A percentile compares a stretch with the other conserved stretches of the same genome.
Conservation (phyloP, 2,113 vertebrate species). For the Himantopus leucocephalus region DNA sequence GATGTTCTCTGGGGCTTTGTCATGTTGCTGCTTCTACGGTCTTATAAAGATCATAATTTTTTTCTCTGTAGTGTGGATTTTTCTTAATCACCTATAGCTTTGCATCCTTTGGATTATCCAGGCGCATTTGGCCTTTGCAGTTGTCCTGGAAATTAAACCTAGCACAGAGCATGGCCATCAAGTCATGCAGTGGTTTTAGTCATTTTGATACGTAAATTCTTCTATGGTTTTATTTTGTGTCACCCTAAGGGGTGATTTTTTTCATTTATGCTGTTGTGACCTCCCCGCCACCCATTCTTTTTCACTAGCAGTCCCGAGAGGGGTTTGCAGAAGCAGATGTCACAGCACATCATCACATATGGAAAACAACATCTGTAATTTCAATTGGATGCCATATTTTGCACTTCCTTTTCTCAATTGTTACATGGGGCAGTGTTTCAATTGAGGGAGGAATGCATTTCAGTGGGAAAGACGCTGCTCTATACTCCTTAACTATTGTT, state of each 20-base stretch:
- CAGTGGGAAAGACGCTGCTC: background rate
- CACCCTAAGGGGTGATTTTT: background rate
- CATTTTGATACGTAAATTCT: background rate
- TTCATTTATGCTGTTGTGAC: background rate
- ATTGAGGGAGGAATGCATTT: background rate
- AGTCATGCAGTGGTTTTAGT: background rate
- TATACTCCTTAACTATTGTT: background rate
- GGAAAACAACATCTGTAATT: slow-evolving; percentile 38
- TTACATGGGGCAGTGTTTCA: background rate
- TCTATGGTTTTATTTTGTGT: background rate
- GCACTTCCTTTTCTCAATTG: slow-evolving; percentile 32
- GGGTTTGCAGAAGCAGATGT: background rate
- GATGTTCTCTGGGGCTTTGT: slow-evolving; percentile 9
- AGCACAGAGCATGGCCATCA: fast-evolving
- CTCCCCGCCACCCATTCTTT: background rate
- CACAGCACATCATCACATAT: background rate
- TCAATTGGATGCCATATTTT: background rate
- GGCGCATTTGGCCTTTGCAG: background rate
- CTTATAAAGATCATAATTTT: background rate
- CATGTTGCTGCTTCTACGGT: background rate
- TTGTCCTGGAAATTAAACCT: background rate
- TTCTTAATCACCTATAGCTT: background rate
- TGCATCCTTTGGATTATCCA: background rate
- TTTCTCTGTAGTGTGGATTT: background rate
- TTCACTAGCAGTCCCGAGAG: background rate